Conservation (phyloP, 2,888 invertebrate genomes). For the Eledona agricola region DNA sequence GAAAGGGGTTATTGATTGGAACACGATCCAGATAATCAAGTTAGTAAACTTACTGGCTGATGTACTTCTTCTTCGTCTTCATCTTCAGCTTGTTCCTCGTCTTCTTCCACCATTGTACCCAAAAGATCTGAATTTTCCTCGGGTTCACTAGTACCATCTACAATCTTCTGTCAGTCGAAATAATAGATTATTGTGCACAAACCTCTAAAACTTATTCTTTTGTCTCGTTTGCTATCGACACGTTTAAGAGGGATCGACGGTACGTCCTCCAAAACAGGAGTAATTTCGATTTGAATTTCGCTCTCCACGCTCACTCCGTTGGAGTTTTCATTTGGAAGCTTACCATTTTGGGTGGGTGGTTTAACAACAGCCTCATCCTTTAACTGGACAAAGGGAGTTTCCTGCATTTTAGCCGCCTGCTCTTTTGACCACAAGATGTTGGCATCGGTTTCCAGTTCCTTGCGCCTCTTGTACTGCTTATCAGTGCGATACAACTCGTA, state of each 20-base stretch:
- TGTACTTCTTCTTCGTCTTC: conserved; percentile 44
- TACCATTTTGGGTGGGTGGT: conserved; percentile 55
- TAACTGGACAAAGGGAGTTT: conserved; percentile 50
- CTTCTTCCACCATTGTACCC: conserved; percentile 57
- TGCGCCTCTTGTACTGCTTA: conserved; percentile 74
- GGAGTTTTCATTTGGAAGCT: conserved; percentile 51
- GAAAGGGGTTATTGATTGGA: background rate
- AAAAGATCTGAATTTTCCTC: conserved; percentile 63
- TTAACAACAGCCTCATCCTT: conserved; percentile 13
- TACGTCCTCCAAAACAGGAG: conserved; percentile 43
- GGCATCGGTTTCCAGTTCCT: conserved; percentile 80
- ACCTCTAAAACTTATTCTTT: conserved; percentile 70
- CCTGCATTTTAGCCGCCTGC: conserved; percentile 75
- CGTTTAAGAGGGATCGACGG: conserved; percentile 47
- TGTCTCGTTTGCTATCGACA: conserved; percentile 58
- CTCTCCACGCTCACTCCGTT: conserved; percentile 45
- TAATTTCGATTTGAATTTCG: conserved; percentile 23
- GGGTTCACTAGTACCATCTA: conserved; percentile 66
- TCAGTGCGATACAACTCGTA: conserved; percentile 82
- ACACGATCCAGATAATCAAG: background rate
- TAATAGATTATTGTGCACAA: conserved; percentile 37
- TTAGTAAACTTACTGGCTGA: conserved; percentile 62
- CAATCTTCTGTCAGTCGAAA: background rate
- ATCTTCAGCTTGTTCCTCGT: conserved; percentile 54
- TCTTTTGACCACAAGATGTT: conserved; percentile 78